Evolutionary conservation across 2,113 vertebrate species (phyloP).

Genomic region (Neolamprologus falcicula): DNA sequence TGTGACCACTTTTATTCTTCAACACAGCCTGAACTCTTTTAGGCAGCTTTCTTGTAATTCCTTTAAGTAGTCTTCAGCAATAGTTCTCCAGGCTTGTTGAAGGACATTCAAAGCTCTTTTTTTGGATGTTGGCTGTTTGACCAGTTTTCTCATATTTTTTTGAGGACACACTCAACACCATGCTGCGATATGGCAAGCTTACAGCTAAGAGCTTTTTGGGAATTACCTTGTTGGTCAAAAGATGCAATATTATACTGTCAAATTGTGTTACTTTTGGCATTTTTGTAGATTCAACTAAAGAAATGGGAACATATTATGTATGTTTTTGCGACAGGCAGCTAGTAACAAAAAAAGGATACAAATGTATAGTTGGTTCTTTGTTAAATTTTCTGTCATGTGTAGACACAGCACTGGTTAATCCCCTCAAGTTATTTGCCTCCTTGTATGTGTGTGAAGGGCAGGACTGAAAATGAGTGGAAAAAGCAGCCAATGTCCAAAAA

Average conservation of each 20-base stretch:
- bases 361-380: neutral
- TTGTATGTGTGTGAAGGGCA: neutral
- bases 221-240: neutral
- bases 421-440: neutral
- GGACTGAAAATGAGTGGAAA: neutral
- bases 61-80: neutral
- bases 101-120: neutral
- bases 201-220: neutral
- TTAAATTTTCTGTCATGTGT: neutral
- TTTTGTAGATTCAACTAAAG: neutral
- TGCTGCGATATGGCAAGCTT: neutral
- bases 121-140: neutral
- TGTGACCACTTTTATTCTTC: neutral
- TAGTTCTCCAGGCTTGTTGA: neutral
- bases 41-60: neutral
- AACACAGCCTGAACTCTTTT: neutral
- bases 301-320: neutral
- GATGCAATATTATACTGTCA: neutral
- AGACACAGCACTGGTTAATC: neutral
- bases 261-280: neutral
- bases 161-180: neutral
- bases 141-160: neutral
- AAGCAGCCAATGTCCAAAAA: neutral
- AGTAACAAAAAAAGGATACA: neutral
- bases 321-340: neutral